These are phyloP conservation scores for Pseudochirops corinnae DNA, from an alignment of 2,797 vertebrate species.

Conservation along the genomic window DNA sequence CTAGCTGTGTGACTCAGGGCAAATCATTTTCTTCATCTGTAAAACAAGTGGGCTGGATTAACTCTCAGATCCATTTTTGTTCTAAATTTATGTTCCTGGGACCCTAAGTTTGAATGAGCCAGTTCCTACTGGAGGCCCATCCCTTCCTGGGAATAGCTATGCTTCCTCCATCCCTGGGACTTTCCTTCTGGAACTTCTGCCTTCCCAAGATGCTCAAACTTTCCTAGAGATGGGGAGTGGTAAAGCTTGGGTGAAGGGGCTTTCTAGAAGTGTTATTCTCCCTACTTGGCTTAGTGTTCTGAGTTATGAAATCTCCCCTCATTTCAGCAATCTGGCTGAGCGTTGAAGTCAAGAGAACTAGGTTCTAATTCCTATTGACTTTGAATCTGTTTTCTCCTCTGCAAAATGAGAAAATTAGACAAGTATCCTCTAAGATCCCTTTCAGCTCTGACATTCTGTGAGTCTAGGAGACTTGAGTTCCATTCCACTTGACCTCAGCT, in stretches of 20 bases:
- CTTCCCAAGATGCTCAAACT: not conserved
- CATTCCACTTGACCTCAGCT: not conserved
- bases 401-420: not conserved
- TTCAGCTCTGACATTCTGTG: not conserved
- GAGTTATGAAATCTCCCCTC: not conserved
- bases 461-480: not conserved
- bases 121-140: not conserved
- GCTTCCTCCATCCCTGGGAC: not conserved
- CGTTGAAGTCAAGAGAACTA: not conserved
- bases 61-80: not conserved
- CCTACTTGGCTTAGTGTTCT: not conserved
- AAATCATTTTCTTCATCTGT: not conserved
- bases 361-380: not conserved
- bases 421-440: not conserved
- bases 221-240: not conserved
- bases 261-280: not conserved
- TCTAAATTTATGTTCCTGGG: not conserved
- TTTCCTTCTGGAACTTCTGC: not conserved
- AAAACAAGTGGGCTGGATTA: not conserved
- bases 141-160: not conserved
- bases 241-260: not conserved
- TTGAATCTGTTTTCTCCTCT: not conserved
- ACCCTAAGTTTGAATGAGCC: not conserved
- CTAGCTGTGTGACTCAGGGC: not conserved
- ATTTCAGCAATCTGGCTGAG: not conserved